Evolutionary conservation across 2,797 vertebrate genomes (phyloP), one percentile per base, ranked within the genome.

Genomic region (Chaetophractus vellerosus): DNA sequence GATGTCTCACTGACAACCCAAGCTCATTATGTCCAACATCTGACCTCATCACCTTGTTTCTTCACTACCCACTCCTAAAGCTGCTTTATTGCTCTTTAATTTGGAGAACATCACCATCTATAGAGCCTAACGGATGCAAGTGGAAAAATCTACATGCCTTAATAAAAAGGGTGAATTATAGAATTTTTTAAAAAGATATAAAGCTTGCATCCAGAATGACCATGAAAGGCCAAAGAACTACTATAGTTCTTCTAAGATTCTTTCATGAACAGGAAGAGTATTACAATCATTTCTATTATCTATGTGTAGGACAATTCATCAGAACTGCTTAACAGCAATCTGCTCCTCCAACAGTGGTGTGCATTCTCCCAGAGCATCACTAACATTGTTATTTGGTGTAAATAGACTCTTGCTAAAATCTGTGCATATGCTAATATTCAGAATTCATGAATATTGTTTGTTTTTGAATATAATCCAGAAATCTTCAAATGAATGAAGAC

Each of bases 381-480:
- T 38, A 31, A 80, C 36, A 52, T 6, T 48, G 55, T 31, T 74
- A 38, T 41, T 33, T 41, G 61, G 24, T 50, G 68, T 64, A 86
- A 92, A 91, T 75, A 68, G 61, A 71, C 33, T 80, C 75, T 71
- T 95, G 12, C 79, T n/a, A 87, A 78, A 95, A 86, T 82, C 36
- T 93, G 0, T 72, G 45, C 41, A 82, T 75, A 78, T 50, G 64
- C 74, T 81, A 86, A 89, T 79, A 78, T 28, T 88, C 50, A 86
- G 26, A 93, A 88, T 95, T 90, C 90, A 96, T 90, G 50, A 96
- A 91, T 92, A 66, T 61, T 63, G 59, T 80, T 71, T 94, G 31
- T 91, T 91, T 95, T 93, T 96, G 41, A 89, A 76, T 63, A 83
- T 75, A 96, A 72, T 78, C 36, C 66, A 95, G 92, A 95, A 92